A percentile compares a stretch with the other conserved stretches of the same genome.
phyloP scores from a whole-genome alignment of 2,797 vertebrate species.

The Sebastes trivittatus region DNA sequence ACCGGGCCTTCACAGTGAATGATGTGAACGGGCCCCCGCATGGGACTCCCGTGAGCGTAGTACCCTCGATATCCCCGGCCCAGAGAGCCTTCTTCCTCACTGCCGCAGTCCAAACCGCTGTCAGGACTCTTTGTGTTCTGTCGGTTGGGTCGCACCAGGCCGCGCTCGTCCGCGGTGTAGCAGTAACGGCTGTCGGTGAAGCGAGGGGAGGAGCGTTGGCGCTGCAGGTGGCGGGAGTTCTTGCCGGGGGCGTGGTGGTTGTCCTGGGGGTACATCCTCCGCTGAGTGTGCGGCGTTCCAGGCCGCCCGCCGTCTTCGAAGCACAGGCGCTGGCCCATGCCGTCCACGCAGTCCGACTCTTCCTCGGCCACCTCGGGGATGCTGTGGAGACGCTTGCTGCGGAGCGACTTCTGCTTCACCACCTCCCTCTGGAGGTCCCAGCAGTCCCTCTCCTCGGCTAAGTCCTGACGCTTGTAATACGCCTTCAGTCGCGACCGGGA shows the following conservation, averaged over 20 bases:
- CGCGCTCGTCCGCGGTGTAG: constrained; percentile 79
- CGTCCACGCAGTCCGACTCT: constrained; percentile 83
- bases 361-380: constrained; percentile 98
- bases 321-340: constrained; percentile 75
- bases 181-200: constrained; percentile 78
- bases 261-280: constrained; percentile 75
- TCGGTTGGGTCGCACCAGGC: constrained; percentile 76
- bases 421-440: constrained; percentile 90
- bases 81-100: constrained; percentile 90
- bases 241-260: constrained; percentile 72
- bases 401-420: constrained; percentile 88
- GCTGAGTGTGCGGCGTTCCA: constrained; percentile 68
- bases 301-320: constrained; percentile 75
- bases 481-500: constrained; percentile 80
- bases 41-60: constrained; percentile 73
- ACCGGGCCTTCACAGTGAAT: constrained; percentile 85
- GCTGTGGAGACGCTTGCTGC: constrained; percentile 94
- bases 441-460: constrained; percentile 84
- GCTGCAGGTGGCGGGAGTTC: constrained; percentile 72
- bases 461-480: constrained; percentile 86
- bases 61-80: constrained; percentile 75
- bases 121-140: constrained; percentile 91
- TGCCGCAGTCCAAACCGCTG: constrained; percentile 95
- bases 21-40: constrained; percentile 74
- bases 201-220: constrained; percentile 81